phyloP scores from a whole-genome alignment of 1,140 invertebrate species.

The Potamilus streckersoni region DNA sequence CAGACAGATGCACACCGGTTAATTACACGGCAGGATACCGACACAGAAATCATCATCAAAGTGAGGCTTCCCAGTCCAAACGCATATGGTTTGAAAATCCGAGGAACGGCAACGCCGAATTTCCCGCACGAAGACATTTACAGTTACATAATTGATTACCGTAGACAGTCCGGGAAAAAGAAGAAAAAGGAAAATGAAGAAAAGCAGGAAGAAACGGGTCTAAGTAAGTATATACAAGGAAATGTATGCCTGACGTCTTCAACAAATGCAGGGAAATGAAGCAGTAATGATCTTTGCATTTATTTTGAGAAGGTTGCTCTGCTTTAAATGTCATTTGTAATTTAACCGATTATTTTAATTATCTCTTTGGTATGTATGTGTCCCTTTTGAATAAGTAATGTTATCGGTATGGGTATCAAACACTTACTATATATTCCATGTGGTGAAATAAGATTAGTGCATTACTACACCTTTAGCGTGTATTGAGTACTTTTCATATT shows the following conservation, averaged over 20 bases:
- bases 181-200: neutral
- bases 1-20: constrained; percentile 41
- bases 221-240: constrained; percentile 1
- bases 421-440: no score
- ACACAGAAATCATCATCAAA: constrained; percentile 36
- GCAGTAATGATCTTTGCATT: no score
- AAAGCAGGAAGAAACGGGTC: neutral
- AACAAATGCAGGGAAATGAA: no score
- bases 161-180: constrained; percentile 1
- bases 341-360: no score
- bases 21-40: constrained; percentile 34
- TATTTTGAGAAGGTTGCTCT: no score
- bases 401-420: no score
- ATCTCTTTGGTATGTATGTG: no score
- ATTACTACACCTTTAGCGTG: no score
- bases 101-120: constrained; percentile 33
- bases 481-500: no score
- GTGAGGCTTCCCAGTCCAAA: constrained; percentile 43
- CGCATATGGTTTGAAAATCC: constrained; percentile 46
- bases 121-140: constrained; percentile 31
- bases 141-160: constrained; percentile 50
- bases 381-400: neutral
- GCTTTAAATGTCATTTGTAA: no score
- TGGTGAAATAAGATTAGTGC: no score
- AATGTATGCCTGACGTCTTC: neutral